Evolutionary conservation across 2,113 vertebrate genomes (phyloP), one percentile per base, ranked within the genome.

Genomic region (Rhipidura dahli): DNA sequence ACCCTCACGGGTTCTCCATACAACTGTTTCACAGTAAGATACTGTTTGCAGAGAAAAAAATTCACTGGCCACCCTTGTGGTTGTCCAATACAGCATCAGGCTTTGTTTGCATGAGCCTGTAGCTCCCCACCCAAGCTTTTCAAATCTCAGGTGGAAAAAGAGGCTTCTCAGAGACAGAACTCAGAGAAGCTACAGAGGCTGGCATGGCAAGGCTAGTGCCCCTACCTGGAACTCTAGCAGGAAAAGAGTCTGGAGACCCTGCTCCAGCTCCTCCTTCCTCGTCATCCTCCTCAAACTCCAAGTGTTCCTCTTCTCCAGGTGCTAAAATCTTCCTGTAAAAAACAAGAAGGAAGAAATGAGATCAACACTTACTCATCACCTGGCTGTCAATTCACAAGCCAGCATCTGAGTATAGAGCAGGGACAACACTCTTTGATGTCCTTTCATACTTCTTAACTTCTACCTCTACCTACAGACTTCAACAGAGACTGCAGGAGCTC

Each of bases 261-360:
- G 98, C 98, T 95, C 99, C 98, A 72, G 98, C 98, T 42, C 98
- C 98, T 56, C 98, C 98, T 78, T 98, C 98, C n/a, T 99, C 99
- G n/a, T 99, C 98, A 94, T 99, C 99, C 85, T 99, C 99, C 92
- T 99, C 99, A 94, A 99, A 97, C 94, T 99, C 99, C 68, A 99
- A 98, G 95, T 99, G 99, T 97, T 99, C 99, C 95, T 99, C 99
- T 96, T 99, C 99, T 66, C 99, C 99, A 24, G 99, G 99, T 75
- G 99, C 99, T 27, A 99, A 98, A 97, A 99, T 99, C 98, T 98
- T 99, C 98, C 99, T 99, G 92, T 35, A 71, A 93, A 68, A 90
- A 13, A 44, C 2, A 11, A 82, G 42, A n/a, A 89, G 73, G 49
- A 87, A 85, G 39, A 72, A 82, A 69, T 47, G 47, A 90, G 50